Evolutionary conservation across 2,113 vertebrate species (phyloP), one percentile per base, ranked within the genome.

Genomic region (Holacanthus passer): DNA sequence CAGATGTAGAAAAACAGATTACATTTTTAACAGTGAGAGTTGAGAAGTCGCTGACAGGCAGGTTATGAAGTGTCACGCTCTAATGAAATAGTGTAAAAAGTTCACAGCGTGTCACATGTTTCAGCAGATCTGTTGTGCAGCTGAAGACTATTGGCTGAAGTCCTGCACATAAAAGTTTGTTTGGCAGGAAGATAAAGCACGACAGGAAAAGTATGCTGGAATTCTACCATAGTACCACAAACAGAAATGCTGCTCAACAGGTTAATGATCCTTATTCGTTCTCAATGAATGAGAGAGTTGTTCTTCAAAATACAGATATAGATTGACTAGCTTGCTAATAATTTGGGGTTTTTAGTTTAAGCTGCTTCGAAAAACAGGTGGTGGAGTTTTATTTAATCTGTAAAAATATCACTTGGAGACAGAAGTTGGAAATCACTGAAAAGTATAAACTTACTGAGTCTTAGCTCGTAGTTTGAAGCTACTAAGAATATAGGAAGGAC

Each of bases 101-200:
- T 53, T 83, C 29, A 79, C 45, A 10, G 10, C 0, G 41, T 10
- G 20, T 88, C 79, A 85, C 79, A 76, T 77, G 75, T 27, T 48
- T 37, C 52, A 68, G 63, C 41, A 69, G 55, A 50, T 77, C 16
- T 77, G 31, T 74, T 68, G 17, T 43, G 17, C 0, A 48, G 66
- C 35, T 72, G 45, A 77, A 24, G 16, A 43, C 20, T 20, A 3
- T 27, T 37, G 50, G 45, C 5, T 60, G 50, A 56, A 63, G 56
- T 74, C 75, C 43, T 5, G 2, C 71, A 77, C n/a, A 20, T 9
- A 7, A 45, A 77, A 65, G 63, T 62, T 60, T 67, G 55, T 70
- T 66, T 43, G 0, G 13, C 45, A 50, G 8, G n/a, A 41, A 63
- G 67, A 85, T 68, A 75, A 68, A 84, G 32, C 75, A 69, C 10